A percentile compares a stretch with the other conserved stretches of the same genome.
Conservation (phyloP, 2,113 vertebrate genomes). For the Dipodomys stephensi region DNA sequence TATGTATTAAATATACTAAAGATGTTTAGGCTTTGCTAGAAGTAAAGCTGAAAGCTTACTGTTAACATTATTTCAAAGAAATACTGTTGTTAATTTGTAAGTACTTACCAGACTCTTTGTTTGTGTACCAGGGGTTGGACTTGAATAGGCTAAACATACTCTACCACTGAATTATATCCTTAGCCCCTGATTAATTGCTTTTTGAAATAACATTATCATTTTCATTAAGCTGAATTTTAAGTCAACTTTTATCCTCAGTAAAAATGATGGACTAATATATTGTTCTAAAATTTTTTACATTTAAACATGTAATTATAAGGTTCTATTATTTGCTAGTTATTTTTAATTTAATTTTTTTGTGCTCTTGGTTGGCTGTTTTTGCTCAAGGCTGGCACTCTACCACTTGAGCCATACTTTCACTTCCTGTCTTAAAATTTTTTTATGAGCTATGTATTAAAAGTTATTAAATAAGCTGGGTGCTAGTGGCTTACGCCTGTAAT, state of each 20-base stretch:
- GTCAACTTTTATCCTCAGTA: slow-evolving; percentile 2
- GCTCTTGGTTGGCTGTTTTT: too few species aligned
- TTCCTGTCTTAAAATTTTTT: not conserved
- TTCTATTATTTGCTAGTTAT: slow-evolving; percentile 7
- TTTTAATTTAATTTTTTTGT: not conserved
- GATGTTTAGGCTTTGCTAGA: slow-evolving; percentile 11
- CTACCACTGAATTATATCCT: too few species aligned
- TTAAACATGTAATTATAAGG: slow-evolving; percentile 35
- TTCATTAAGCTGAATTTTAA: slow-evolving; percentile 3
- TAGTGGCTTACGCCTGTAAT: too few species aligned
- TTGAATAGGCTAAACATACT: not conserved
- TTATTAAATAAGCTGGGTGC: too few species aligned
- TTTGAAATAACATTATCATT: slow-evolving; percentile 38
- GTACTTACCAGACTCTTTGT: not conserved
- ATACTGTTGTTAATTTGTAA: slow-evolving; percentile 6
- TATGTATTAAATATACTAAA: not conserved
- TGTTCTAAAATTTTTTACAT: not conserved
- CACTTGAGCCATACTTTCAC: not conserved
- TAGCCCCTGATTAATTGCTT: not conserved
- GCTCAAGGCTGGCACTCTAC: too few species aligned
- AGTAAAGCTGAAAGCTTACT: slow-evolving; percentile 12
- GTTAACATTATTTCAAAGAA: slow-evolving; percentile 34
- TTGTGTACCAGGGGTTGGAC: not conserved
- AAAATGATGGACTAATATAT: slow-evolving; percentile 35
- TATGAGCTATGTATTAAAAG: not conserved